Base-by-base conservation (phyloP, 2,888 invertebrate species). In the Hyalella azteca region DNA sequence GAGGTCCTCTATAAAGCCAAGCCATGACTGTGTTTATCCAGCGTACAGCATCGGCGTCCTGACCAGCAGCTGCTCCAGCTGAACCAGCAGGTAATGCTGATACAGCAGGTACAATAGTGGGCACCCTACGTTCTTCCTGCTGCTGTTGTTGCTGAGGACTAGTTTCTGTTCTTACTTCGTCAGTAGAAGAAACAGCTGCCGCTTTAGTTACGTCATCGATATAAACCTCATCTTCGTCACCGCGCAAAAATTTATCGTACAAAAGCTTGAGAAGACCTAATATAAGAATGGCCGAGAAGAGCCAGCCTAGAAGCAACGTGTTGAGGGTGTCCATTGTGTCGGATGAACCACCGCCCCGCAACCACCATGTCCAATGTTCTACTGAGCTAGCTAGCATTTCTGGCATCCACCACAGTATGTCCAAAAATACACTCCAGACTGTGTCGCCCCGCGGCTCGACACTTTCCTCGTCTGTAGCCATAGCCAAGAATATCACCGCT, bases 241-340 rank as follows among this genome's bases (percentile, higher is more conserved):
- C 49, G n/a, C 79, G 48, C 39, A 81, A 66, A 59, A 81, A 81
- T 32, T 81, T 83, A 40, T 76, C 75, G 66, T 83, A 83, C 73
- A 83, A 75, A 75, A 83, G 80, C 19, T 78, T 80, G 15, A 79
- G 77, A 19, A 81, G 59, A 3, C 78, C 50, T 22, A 83, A 78
- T 22, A 83, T 81, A 5, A 83, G 76, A 29, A 81, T 59, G 39
- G 80, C 81, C 32, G 81, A 81, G n/a, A 81, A 41, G 41, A 83
- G 81, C 83, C 83, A 83, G 22, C 83, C 83, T 66, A 83, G 73
- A 40, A 83, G 79, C 2, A 83, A 80, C 36, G 81, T 83, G 40
- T 80, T 80, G 15, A 83, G 78, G 77, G 83, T 83, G 76, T 83
- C 83, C 83, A 83, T 83, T 45, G 66, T 60, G 59, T 76, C 76